Conservation (phyloP, 2,888 invertebrate genomes). For the Podabrus alpinus region DNA sequence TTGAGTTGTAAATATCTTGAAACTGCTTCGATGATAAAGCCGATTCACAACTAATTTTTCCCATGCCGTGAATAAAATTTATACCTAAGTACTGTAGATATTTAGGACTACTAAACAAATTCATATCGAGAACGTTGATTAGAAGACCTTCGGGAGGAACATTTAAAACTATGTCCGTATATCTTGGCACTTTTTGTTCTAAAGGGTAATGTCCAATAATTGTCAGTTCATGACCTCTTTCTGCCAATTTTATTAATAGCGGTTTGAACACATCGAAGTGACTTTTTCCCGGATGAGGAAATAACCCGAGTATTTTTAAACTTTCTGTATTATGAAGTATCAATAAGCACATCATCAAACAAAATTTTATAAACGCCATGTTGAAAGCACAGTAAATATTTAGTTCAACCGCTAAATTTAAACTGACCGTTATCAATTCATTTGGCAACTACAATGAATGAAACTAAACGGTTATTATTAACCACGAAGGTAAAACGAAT, state of each 20-base stretch:
- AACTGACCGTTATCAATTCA: neutral
- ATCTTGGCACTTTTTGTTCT: slow-evolving; percentile 58
- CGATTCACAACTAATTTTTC: slow-evolving; percentile 16
- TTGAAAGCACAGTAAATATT: neutral
- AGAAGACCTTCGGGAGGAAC: slow-evolving; percentile 21
- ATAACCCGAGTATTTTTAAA: slow-evolving; percentile 65
- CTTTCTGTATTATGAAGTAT: neutral
- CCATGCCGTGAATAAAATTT: slow-evolving; percentile 9
- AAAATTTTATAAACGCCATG: neutral
- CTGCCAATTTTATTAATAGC: slow-evolving; percentile 63
- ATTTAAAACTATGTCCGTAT: slow-evolving; percentile 62
- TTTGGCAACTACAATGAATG: neutral
- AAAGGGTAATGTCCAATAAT: slow-evolving; percentile 69
- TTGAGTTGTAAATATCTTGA: slow-evolving; percentile 7
- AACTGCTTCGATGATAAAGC: slow-evolving; percentile 38
- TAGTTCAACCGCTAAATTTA: neutral
- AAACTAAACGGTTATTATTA: neutral
- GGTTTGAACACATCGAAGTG: slow-evolving; percentile 70
- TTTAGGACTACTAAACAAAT: neutral
- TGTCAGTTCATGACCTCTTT: slow-evolving; percentile 69
- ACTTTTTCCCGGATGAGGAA: slow-evolving; percentile 72
- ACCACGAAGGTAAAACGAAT: neutral
- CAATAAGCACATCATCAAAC: neutral
- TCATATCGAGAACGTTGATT: neutral
- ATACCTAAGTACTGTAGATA: neutral